These are phyloP conservation scores for Drosophila neoperkinsi DNA, from an alignment of 2,888 invertebrate species.

Conservation along the genomic window DNA sequence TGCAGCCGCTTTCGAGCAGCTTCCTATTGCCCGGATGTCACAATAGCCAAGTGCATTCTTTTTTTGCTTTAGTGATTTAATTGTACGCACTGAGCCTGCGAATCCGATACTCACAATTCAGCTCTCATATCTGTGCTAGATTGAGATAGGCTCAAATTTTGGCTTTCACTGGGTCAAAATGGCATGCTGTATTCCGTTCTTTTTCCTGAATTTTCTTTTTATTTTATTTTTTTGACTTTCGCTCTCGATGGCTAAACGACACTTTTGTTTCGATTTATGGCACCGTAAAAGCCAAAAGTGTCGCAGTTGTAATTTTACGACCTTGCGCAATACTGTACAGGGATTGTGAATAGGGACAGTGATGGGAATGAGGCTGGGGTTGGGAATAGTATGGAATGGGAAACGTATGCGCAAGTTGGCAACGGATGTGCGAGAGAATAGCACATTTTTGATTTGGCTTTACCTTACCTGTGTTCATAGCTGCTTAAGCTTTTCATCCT, in stretches of 20 bases:
- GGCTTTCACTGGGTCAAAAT: constrained; percentile 1
- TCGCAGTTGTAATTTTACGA: constrained; percentile 71
- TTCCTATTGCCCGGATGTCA: constrained; percentile 27
- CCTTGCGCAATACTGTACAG: constrained; percentile 41
- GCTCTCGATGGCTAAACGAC: constrained; percentile 69
- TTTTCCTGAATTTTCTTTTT: constrained; percentile 5
- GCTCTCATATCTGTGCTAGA: constrained; percentile 21
- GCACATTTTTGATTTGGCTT: constrained; percentile 25
- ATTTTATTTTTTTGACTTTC: constrained; percentile 23
- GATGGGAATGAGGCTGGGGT: neutral
- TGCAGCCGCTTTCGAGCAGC: constrained; percentile 35
- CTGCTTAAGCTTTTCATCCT: constrained; percentile 24
- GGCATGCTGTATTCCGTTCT: constrained; percentile 3
- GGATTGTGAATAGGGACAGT: constrained; percentile 1
- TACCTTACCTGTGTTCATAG: neutral
- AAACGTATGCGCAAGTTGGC: constrained; percentile 32
- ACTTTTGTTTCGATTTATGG: constrained; percentile 77
- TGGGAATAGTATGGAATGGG: neutral
- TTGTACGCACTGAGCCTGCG: constrained; percentile 40
- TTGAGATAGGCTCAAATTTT: constrained; percentile 33
- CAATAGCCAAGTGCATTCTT: constrained; percentile 41
- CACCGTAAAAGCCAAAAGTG: constrained; percentile 73
- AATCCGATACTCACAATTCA: constrained; percentile 33
- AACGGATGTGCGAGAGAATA: constrained; percentile 41
- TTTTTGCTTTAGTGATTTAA: constrained; percentile 37